Conservation (phyloP, 2,888 invertebrate genomes). For the Prosopocoilus inquinatus region DNA sequence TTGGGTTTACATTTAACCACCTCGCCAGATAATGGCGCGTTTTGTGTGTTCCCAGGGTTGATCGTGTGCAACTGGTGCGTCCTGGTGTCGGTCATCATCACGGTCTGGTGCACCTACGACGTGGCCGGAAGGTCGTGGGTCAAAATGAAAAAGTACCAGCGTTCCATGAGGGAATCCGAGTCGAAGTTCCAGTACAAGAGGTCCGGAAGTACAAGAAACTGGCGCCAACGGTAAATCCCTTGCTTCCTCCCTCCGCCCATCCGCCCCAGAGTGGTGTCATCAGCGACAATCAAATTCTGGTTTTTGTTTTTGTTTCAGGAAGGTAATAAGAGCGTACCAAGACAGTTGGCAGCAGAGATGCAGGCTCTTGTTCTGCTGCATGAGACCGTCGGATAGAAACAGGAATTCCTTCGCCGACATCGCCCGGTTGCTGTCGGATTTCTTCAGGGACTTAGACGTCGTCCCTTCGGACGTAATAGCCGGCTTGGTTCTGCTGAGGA, state of each 20-base stretch:
- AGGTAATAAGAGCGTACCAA: conserved; percentile 82
- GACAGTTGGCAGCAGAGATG: conserved; percentile 86
- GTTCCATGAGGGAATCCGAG: conserved; percentile 75
- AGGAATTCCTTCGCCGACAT: conserved; percentile 84
- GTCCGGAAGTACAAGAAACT: conserved; percentile 77
- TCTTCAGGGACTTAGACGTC: conserved; percentile 84
- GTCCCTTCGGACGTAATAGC: conserved; percentile 86
- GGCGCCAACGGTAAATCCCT: conserved; percentile 77
- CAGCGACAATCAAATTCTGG: not conserved
- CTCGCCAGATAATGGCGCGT: not conserved
- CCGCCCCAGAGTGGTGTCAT: not conserved
- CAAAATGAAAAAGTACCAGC: conserved; percentile 84
- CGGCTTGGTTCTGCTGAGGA: conserved; percentile 74
- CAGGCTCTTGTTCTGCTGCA: conserved; percentile 78
- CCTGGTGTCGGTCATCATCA: conserved; percentile 68
- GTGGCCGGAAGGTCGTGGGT: conserved; percentile 87
- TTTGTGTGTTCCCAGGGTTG: conserved; percentile 56
- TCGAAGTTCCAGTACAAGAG: conserved; percentile 73
- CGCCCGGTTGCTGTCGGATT: conserved; percentile 78
- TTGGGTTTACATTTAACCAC: not conserved
- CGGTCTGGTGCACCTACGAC: conserved; percentile 85
- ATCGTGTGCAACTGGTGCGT: conserved; percentile 78
- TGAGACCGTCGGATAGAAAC: conserved; percentile 72
- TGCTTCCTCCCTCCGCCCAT: not conserved
- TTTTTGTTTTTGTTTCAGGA: conserved; percentile 56